Evolutionary conservation across 2,113 vertebrate genomes (phyloP).

Genomic region (Cyrtonyx montezumae): DNA sequence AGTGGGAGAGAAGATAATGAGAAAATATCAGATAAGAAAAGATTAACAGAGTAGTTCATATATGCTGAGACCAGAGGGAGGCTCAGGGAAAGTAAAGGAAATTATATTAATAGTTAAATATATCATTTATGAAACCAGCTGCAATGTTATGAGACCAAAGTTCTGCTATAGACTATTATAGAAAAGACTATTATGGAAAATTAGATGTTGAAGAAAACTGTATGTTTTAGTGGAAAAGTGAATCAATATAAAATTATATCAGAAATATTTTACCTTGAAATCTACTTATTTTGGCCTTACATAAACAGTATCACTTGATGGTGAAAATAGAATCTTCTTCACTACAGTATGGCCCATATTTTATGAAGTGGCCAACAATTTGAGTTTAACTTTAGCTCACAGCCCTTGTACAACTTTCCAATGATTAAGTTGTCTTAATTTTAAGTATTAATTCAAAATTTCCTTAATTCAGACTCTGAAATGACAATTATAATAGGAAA

Average conservation of each 20-base stretch:
- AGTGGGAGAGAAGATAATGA: not conserved
- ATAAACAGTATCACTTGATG: not conserved
- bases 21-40: not conserved
- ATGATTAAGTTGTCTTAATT: not conserved
- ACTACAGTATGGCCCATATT: not conserved
- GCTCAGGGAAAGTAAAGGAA: not conserved
- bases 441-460: not conserved
- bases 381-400: not conserved
- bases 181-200: not conserved
- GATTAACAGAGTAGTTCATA: fast-evolving
- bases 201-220: not conserved
- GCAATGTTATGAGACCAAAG: not conserved
- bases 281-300: not conserved
- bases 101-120: not conserved
- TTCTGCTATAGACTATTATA: not conserved
- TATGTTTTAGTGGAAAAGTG: not conserved
- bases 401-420: not conserved
- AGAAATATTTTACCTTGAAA: not conserved
- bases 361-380: not conserved
- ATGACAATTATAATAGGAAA: not conserved
- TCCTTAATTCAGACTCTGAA: not conserved
- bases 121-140: not conserved
- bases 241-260: not conserved
- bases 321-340: not conserved
- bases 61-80: not conserved